phyloP scores from a whole-genome alignment of 2,113 vertebrate genomes.

The Charadrius vociferus region DNA sequence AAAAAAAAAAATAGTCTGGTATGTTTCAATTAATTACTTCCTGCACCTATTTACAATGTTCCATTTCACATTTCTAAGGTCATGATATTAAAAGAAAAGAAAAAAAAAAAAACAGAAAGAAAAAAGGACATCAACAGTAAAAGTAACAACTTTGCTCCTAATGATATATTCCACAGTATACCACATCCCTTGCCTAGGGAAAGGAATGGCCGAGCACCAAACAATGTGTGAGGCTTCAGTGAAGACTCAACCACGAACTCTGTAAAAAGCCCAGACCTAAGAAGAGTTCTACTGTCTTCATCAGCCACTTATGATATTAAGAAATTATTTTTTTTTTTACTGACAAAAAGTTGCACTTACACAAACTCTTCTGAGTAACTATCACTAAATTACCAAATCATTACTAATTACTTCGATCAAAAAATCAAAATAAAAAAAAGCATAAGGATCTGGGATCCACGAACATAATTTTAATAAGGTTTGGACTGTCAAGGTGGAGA shows the following conservation, averaged over 20 bases:
- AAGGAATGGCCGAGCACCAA: not conserved
- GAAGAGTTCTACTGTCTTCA: not conserved
- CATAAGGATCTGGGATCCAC: not conserved
- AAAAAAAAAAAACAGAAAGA: not conserved
- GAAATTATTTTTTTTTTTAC: not conserved
- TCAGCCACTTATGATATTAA: not conserved
- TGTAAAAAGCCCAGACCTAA: not conserved
- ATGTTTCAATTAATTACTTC: not conserved
- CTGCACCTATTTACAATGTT: not conserved
- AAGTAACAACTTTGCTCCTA: not conserved
- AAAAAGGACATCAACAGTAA: not conserved
- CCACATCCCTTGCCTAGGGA: not conserved
- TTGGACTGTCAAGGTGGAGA: not conserved
- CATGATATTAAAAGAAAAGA: not conserved
- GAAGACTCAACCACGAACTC: not conserved
- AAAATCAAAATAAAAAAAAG: not conserved
- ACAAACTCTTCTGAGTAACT: not conserved
- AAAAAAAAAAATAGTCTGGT: not conserved
- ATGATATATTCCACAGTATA: not conserved
- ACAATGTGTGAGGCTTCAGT: not conserved
- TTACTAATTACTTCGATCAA: not conserved
- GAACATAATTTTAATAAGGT: not conserved
- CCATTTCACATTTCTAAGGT: not conserved
- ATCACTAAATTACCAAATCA: not conserved
- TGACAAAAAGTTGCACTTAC: not conserved